Conservation (phyloP, 1,140 invertebrate genomes). For the Heterodera schachtii region DNA sequence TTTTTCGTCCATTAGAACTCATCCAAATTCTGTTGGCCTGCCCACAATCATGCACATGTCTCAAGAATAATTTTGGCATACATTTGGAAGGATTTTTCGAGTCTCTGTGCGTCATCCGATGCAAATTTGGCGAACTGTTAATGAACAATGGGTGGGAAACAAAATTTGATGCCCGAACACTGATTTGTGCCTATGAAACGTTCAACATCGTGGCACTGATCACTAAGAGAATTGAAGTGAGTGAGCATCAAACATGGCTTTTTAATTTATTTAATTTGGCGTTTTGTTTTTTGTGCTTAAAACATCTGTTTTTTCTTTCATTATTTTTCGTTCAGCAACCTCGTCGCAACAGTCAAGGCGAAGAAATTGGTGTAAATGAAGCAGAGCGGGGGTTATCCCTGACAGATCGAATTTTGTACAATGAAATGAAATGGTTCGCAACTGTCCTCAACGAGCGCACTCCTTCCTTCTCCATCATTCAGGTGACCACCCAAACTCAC, state of each 20-base stretch:
- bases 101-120: constrained; percentile 16
- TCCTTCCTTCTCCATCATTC: constrained; percentile 21
- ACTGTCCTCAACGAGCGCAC: constrained; percentile 3
- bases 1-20: constrained; percentile 24
- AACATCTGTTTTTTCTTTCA: neutral
- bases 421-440: constrained; percentile 25
- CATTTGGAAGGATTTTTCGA: constrained; percentile 32
- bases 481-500: neutral
- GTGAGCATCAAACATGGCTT: no score
- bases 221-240: constrained; percentile 22
- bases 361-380: constrained; percentile 14
- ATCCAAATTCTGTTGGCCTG: constrained; percentile 30
- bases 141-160: constrained; percentile 16
- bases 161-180: constrained; percentile 23
- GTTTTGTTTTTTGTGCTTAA: no score
- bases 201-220: constrained; percentile 29
- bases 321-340: constrained; percentile 1
- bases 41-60: constrained; percentile 15
- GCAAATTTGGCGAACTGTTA: constrained; percentile 25
- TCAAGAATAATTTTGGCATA: constrained; percentile 24
- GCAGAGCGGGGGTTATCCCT: constrained; percentile 4
- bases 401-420: constrained; percentile 22
- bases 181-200: constrained; percentile 32
- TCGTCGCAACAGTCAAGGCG: constrained; percentile 6
- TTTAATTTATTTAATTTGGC: no score